Evolutionary conservation across 2,888 invertebrate species (phyloP).

Genomic region (Ophion slaviceki): DNA sequence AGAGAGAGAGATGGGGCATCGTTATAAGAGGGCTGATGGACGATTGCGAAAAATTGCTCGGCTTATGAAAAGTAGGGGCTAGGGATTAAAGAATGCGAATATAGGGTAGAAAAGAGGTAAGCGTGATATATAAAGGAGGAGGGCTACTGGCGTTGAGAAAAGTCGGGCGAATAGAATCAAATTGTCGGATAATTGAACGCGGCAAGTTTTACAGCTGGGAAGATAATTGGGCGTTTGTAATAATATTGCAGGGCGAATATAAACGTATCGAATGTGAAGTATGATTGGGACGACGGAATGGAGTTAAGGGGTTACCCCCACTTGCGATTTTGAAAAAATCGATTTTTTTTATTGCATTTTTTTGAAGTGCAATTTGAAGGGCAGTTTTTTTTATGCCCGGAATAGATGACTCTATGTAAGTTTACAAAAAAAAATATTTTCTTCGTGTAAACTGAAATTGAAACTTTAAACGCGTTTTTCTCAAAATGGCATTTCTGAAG

Average conservation of each 20-base stretch:
- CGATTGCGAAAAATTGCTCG: slow-evolving; percentile 53
- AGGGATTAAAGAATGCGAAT: slow-evolving; percentile 45
- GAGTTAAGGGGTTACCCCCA: neutral
- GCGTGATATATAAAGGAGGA: slow-evolving; percentile 50
- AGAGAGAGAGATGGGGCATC: slow-evolving; percentile 1
- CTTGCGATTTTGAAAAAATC: no score
- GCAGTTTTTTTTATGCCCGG: no score
- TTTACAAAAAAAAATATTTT: no score
- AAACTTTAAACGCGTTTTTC: no score
- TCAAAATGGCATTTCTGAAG: no score
- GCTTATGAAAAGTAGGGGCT: slow-evolving; percentile 54
- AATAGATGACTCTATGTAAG: no score
- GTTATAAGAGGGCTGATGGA: slow-evolving; percentile 49
- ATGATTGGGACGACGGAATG: neutral
- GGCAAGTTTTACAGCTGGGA: slow-evolving; percentile 4
- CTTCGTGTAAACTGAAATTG: no score
- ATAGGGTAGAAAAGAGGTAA: slow-evolving; percentile 10
- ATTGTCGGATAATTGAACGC: slow-evolving; percentile 34
- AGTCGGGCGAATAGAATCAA: slow-evolving; percentile 14
- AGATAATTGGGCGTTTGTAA: slow-evolving; percentile 13
- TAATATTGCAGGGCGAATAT: neutral
- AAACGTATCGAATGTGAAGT: no score
- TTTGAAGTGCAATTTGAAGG: no score
- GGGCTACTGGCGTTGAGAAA: neutral
- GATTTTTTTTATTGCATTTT: no score